A percentile compares a stretch with the other conserved stretches of the same genome.
phyloP scores from a whole-genome alignment of 2,113 vertebrate genomes.

The Syrrhaptes paradoxus region DNA sequence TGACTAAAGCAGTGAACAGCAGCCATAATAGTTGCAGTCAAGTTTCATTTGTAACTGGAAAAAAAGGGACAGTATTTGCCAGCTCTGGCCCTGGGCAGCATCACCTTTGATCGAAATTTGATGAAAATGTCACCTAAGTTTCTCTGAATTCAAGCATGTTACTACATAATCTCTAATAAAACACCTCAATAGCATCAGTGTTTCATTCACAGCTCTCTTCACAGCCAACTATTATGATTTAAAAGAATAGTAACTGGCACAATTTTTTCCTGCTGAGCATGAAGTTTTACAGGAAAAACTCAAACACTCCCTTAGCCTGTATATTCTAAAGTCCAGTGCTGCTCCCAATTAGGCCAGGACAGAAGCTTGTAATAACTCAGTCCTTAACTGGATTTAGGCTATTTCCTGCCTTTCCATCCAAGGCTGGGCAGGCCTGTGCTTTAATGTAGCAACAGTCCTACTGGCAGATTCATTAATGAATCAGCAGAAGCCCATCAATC shows the following conservation, averaged over 20 bases:
- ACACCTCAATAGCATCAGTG: not conserved
- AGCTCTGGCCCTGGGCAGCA: not conserved
- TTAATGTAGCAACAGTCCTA: not conserved
- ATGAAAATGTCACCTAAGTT: not conserved
- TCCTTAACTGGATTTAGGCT: not conserved
- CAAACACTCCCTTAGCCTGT: not conserved
- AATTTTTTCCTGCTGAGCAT: not conserved
- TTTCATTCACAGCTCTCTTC: not conserved
- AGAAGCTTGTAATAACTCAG: not conserved
- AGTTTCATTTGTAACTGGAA: not conserved
- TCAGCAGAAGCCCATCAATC: not conserved
- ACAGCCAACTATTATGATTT: not conserved
- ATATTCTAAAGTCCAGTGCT: not conserved
- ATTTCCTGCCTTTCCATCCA: not conserved
- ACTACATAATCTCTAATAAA: not conserved
- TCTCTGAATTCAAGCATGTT: not conserved
- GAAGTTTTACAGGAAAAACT: not conserved
- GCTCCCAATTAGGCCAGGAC: not conserved
- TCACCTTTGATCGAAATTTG: not conserved
- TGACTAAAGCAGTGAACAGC: not conserved
- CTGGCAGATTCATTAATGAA: not conserved
- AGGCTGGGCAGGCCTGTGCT: not conserved
- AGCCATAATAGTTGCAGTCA: not conserved
- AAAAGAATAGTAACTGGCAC: not conserved
- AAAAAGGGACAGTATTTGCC: not conserved